Base-by-base conservation (phyloP, 2,797 vertebrate species). In the Cryptoblepharus egeriae region DNA sequence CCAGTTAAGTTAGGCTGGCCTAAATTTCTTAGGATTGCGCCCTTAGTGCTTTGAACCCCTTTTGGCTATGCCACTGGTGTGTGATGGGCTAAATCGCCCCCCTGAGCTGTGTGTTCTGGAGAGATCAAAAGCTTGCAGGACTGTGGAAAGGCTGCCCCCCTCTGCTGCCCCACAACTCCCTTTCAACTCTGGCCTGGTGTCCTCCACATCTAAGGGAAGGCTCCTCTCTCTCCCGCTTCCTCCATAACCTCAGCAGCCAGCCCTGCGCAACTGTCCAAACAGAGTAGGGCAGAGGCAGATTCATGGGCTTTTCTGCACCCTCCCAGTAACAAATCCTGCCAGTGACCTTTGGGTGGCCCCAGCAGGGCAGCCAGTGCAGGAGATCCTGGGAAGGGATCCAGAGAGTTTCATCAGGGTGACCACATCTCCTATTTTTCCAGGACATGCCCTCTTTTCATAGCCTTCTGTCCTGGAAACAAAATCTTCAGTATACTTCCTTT, bases 261-360 rank as follows among this genome's bases (percentile, higher is more conserved):
- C 88, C 61, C 81, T 77, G 78, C 75, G 79, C 93, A 93, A 94
- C 92, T 94, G 93, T 94, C 92, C 92, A 94, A 94, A 94, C 94
- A 95, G 88, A 42, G 81, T 65, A 5, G 61, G 82, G 87, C 67
- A 57, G 88, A 87, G 92, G 93, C 94, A 84, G 87, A 77, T 65
- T 63, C 67, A 79, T 72, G 89, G 78, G 82, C 77, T 86, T 83
- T 81, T 68, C 60, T 60, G 68, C 15, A 82, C 69, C 76, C 55
- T 72, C 77, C 52, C 68, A n/a, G 83, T 85, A 86, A 87, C 82
- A 84, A 90, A 87, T 89, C 86, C 90, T 67, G 84, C 49, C 72
- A 24, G 52, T 89, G 90, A 93, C 90, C 93, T 90, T 74, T 49
- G 8, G 68, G 75, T 85, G 78, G 87, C 87, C 75, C 69, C 80